Evolutionary conservation across 92 coral and sea anemone species (phyloP).

Genomic region (Diadumene lineata): DNA sequence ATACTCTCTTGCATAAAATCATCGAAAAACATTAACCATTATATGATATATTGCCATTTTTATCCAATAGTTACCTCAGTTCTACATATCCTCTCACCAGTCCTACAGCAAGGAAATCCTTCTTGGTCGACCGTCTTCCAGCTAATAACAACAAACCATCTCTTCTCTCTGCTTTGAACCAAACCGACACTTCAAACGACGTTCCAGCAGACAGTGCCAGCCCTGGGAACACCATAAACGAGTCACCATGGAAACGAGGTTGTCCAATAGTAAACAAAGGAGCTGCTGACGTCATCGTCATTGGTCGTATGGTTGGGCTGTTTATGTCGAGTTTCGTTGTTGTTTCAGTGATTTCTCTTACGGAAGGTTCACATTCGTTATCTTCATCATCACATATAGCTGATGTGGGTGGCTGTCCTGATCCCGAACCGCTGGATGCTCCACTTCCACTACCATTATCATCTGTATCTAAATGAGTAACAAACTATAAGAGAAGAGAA

Average conservation of each 20-base stretch:
- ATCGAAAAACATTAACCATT: no score
- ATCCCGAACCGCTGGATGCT: not conserved
- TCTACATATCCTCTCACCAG: slow-evolving; percentile 24
- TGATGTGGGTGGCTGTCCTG: not conserved
- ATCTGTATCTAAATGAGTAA: not conserved
- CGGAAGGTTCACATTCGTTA: not conserved
- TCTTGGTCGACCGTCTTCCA: not conserved
- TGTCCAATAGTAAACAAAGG: slow-evolving; percentile 5
- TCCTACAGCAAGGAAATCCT: slow-evolving; percentile 32
- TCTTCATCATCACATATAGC: slow-evolving; percentile 17
- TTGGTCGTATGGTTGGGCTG: not conserved
- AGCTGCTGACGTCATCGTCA: not conserved
- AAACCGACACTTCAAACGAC: slow-evolving; percentile 32
- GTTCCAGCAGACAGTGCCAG: slow-evolving; percentile 20
- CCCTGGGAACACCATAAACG: slow-evolving; percentile 35
- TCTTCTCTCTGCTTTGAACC: slow-evolving; percentile 23
- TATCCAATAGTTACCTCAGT: slow-evolving; percentile 30
- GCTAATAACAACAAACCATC: slow-evolving; percentile 35
- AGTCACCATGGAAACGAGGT: slow-evolving; percentile 34
- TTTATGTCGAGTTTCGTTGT: not conserved
- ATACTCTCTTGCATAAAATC: no score
- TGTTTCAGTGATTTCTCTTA: not conserved
- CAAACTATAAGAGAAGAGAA: no score
- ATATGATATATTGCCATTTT: no score
- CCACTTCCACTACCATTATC: slow-evolving; percentile 10